phyloP scores from a whole-genome alignment of 2,888 invertebrate genomes.

The Apodemia zela region DNA sequence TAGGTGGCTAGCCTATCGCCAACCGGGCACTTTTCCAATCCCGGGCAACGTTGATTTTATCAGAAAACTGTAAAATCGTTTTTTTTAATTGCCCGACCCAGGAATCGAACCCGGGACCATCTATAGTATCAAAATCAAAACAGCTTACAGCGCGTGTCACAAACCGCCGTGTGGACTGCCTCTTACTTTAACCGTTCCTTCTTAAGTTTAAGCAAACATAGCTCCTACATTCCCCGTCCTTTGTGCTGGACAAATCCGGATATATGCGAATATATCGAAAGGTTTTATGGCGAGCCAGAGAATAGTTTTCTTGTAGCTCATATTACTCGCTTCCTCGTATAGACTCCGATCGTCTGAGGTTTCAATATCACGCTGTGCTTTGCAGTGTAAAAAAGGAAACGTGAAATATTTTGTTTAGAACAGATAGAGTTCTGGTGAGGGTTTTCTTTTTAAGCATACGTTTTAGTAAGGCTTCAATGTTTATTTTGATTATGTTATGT shows the following conservation, averaged over 20 bases:
- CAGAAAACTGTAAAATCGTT: too few species aligned
- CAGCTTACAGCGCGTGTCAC: too few species aligned
- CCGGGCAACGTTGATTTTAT: too few species aligned
- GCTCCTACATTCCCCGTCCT: constrained; percentile 1
- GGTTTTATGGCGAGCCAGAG: constrained; percentile 4
- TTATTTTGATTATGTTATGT: background rate
- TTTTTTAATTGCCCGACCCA: too few species aligned
- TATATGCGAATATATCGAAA: constrained; percentile 1
- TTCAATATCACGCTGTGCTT: background rate
- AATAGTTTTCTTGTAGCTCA: constrained; percentile 4
- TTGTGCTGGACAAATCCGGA: constrained; percentile 16
- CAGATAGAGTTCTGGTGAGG: background rate
- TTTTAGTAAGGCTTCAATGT: background rate
- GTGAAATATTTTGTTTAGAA: background rate
- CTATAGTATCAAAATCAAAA: too few species aligned
- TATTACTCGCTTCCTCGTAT: background rate
- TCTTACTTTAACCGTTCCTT: too few species aligned
- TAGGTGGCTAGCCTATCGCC: too few species aligned
- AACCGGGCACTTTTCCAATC: too few species aligned
- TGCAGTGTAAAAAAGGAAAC: background rate
- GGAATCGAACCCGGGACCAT: too few species aligned
- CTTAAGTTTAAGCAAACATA: constrained; percentile 2
- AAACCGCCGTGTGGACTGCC: too few species aligned
- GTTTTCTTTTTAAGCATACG: background rate
- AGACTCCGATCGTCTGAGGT: background rate